Base-by-base conservation (phyloP, 2,797 vertebrate species). In the Lutjanus campechanus region DNA sequence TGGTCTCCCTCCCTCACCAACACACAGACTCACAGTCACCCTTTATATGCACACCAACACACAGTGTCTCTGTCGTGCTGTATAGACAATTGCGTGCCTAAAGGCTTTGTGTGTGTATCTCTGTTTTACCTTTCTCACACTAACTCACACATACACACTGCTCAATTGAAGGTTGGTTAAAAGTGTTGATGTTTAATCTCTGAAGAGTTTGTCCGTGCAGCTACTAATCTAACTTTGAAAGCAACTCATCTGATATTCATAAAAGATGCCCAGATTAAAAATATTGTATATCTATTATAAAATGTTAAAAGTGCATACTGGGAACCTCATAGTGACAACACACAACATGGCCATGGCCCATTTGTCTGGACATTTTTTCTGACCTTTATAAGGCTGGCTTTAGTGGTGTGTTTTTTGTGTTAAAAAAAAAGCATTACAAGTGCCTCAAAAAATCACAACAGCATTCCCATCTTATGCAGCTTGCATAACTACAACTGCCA, bases 1-100 rank as follows among this genome's bases (percentile, higher is more conserved):
- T 68, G 51, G 49, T 50, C 40, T 51, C 54, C 49, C 44, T 64
- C n/a, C 36, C 43, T 69, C 47, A 54, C 46, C 15, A 13, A 61
- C 64, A 65, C 50, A 62, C 22, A 65, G 11, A 25, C 46, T 11
- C 56, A 55, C n/a, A 76, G 17, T 64, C 6, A 1, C 3, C 25
- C 11, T 40, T 29, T 36, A 25, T 9, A 59, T 29, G 54, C 61
- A 71, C 36, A 75, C 16, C 19, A 2, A 47, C 56, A 58, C 16
- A 16, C 13, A 64, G 17, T 7, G 16, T 55, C 20, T 44, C 12
- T 54, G 12, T 53, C 7, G 0, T 43, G 25, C 1, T 75, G 19
- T 53, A 53, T 4, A 64, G 50, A 66, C 15, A 49, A 17, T 25
- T 13, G 11, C 22, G 59, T 19, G 22, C 36, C 17, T 50, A 15